These are phyloP conservation scores for Pseudopipra pipra DNA, from an alignment of 2,113 vertebrate species.

Conservation along the genomic window DNA sequence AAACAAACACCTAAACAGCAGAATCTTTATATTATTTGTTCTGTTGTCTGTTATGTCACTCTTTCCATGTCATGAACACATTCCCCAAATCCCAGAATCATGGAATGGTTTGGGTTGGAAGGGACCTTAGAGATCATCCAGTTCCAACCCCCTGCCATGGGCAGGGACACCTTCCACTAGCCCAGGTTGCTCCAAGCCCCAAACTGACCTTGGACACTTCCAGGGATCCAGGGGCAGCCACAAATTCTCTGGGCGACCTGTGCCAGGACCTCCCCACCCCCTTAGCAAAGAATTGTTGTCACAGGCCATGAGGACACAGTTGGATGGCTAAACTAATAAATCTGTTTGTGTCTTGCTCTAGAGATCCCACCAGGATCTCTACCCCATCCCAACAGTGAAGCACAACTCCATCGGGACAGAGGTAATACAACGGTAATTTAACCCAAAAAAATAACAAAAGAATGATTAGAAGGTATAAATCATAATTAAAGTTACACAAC, in stretches of 20 bases:
- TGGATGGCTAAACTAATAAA: not conserved
- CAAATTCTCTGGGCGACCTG: not conserved
- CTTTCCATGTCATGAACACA: not conserved
- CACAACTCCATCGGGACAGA: conserved; percentile 36
- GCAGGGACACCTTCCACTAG: accelerated
- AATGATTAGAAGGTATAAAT: conserved; percentile 55
- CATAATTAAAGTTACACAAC: conserved; percentile 68
- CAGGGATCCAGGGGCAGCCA: not conserved
- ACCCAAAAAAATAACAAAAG: conserved; percentile 61
- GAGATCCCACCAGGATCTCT: conserved; percentile 32
- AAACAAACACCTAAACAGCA: not conserved
- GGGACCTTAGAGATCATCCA: not conserved
- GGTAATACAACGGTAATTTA: conserved; percentile 51
- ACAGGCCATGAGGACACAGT: not conserved
- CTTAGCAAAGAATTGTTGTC: not conserved
- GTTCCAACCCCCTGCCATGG: not conserved
- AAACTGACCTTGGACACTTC: accelerated
- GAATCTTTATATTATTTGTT: accelerated
- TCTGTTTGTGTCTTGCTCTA: not conserved
- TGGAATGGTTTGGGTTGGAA: not conserved
- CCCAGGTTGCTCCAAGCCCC: not conserved
- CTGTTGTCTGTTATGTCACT: not conserved
- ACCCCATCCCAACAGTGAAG: not conserved
- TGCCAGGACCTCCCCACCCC: not conserved
- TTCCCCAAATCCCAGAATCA: not conserved